phyloP scores from a whole-genome alignment of 1,140 invertebrate species.

The Rhysida immarginata region DNA sequence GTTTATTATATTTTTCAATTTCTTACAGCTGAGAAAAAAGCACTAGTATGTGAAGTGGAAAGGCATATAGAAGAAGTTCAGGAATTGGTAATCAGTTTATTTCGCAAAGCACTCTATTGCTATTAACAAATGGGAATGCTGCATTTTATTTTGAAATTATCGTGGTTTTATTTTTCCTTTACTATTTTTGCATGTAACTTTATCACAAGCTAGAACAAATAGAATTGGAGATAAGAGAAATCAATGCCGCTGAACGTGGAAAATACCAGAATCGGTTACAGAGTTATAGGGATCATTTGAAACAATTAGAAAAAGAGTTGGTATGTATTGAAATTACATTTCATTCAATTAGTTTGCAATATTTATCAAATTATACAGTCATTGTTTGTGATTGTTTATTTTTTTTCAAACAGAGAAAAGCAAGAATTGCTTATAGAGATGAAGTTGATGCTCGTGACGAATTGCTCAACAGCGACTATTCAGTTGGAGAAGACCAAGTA shows the following conservation, averaged over 20 bases:
- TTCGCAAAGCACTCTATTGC: too few species aligned
- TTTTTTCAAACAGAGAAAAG: not conserved
- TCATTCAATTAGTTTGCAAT: not conserved
- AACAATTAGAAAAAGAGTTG: not conserved
- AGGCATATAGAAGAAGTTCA: not conserved
- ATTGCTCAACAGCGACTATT: not conserved
- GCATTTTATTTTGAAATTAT: not conserved
- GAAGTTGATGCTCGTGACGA: not conserved
- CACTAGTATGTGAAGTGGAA: not conserved
- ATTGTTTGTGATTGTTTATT: too few species aligned
- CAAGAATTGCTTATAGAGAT: not conserved
- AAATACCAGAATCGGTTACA: constrained; percentile 2
- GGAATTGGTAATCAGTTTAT: not conserved
- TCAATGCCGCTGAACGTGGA: not conserved
- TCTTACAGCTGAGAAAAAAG: not conserved
- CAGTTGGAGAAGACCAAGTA: not conserved
- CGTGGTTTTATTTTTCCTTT: not conserved
- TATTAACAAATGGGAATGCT: not conserved
- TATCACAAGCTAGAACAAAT: constrained; percentile 1
- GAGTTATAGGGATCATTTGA: not conserved
- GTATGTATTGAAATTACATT: too few species aligned
- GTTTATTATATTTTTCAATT: not conserved
- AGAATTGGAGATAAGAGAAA: not conserved
- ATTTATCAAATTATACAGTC: not conserved
- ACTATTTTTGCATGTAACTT: not conserved